phyloP scores from a whole-genome alignment of 1,140 invertebrate genomes.

The Lordiphosa collinella region DNA sequence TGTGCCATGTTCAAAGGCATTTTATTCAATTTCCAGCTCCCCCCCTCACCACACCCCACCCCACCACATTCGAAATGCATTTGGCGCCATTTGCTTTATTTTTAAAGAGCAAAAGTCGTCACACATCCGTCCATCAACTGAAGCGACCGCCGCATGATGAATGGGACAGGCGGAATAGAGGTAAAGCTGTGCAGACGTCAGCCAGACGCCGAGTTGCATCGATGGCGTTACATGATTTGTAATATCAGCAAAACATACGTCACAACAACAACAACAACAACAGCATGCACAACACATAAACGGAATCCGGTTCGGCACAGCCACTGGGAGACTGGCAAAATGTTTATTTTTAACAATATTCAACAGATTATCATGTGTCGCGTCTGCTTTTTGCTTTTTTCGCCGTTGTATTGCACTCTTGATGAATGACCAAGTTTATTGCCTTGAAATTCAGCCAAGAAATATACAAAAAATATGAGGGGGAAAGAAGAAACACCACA shows the following conservation, averaged over 20 bases:
- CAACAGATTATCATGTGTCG: conserved; percentile 68
- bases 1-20: conserved; percentile 1
- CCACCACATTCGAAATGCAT: conserved; percentile 37
- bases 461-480: too few species aligned
- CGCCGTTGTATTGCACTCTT: not conserved
- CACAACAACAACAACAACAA: conserved; percentile 19
- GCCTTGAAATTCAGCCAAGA: too few species aligned
- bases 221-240: conserved; percentile 72
- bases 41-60: too few species aligned
- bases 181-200: conserved; percentile 54
- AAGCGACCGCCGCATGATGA: conserved; percentile 47
- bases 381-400: conserved; percentile 24
- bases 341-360: conserved; percentile 73
- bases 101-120: conserved; percentile 32
- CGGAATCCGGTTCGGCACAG: conserved; percentile 62
- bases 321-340: conserved; percentile 18
- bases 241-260: conserved; percentile 68
- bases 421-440: too few species aligned
- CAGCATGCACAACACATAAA: conserved; percentile 9
- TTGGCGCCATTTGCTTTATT: conserved; percentile 43
- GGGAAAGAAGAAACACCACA: too few species aligned
- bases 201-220: conserved; percentile 50
- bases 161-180: conserved; percentile 28
- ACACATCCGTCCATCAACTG: conserved; percentile 71
- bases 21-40: conserved; percentile 57